Evolutionary conservation across 2,113 vertebrate species (phyloP).

Genomic region (Rutilus rutilus): DNA sequence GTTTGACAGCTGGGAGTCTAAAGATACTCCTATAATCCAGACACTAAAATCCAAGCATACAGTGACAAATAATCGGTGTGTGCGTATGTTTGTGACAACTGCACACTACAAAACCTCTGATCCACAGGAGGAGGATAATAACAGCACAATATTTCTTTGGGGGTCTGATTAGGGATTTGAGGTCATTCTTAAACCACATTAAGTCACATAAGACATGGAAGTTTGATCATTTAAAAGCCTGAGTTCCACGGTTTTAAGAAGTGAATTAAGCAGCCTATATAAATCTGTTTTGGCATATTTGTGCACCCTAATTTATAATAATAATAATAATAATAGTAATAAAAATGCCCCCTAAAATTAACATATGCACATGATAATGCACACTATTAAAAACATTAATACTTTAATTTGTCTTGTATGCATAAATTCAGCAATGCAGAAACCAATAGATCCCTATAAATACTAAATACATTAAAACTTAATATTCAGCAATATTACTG

Average conservation of each 20-base stretch:
- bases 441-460: no score
- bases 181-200: not conserved
- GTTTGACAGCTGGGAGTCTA: constrained; percentile 72
- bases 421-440: no score
- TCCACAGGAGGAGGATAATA: constrained; percentile 30
- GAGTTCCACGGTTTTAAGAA: not conserved
- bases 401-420: no score
- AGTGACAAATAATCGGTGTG: constrained; percentile 32
- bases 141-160: not conserved
- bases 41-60: constrained; percentile 50
- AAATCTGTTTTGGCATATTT: not conserved
- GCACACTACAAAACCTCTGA: constrained; percentile 41
- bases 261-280: not conserved
- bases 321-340: no score
- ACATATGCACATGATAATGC: no score
- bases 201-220: constrained; percentile 5
- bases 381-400: no score
- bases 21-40: constrained; percentile 69
- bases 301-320: not conserved
- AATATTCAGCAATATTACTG: no score
- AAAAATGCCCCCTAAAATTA: no score
- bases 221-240: not conserved
- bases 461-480: no score
- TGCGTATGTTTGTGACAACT: constrained; percentile 53
- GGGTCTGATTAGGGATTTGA: not conserved